Percentiles rank a stretch among this genome's conserved stretches.
These are phyloP conservation scores for Actinia equina DNA, from an alignment of 64 coral and sea anemone genomes.

Conservation along the genomic window DNA sequence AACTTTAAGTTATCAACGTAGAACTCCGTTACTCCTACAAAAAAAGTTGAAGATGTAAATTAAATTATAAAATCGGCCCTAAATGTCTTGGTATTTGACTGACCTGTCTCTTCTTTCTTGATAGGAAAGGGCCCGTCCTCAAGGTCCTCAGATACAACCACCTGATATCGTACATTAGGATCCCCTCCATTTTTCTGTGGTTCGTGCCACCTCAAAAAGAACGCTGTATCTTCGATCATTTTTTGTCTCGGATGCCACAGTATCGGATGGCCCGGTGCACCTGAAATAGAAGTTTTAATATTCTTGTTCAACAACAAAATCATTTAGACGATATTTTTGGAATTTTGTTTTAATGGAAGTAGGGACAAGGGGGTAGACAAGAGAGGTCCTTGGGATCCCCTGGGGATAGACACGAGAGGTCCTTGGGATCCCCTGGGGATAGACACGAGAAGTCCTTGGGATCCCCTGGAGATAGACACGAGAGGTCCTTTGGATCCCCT, in stretches of 20 bases:
- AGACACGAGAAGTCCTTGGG: no score
- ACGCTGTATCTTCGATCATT: background rate
- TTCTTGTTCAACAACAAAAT: background rate
- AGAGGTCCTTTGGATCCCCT: no score
- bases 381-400: no score
- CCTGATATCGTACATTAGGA: slow-evolving; percentile 11
- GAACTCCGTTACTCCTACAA: slow-evolving; percentile 11
- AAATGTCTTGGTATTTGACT: background rate
- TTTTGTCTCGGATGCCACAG: slow-evolving; percentile 23
- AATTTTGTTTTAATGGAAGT: no score
- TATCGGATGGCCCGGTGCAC: slow-evolving; percentile 42
- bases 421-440: no score
- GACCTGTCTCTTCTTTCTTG: background rate
- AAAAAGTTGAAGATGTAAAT: background rate
- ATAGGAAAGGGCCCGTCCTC: slow-evolving; percentile 12
- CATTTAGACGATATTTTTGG: no score
- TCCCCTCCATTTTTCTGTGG: slow-evolving; percentile 37
- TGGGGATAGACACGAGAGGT: no score
- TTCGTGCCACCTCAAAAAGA: slow-evolving; percentile 36
- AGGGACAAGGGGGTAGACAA: no score
- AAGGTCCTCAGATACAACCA: slow-evolving; percentile 20
- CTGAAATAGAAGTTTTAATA: background rate
- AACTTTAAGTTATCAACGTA: slow-evolving; percentile 22
- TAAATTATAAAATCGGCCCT: no score
- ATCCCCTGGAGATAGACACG: no score